Conservation (phyloP, 64 coral and sea anemone genomes). For the Hydrozoanthus tunicans region DNA sequence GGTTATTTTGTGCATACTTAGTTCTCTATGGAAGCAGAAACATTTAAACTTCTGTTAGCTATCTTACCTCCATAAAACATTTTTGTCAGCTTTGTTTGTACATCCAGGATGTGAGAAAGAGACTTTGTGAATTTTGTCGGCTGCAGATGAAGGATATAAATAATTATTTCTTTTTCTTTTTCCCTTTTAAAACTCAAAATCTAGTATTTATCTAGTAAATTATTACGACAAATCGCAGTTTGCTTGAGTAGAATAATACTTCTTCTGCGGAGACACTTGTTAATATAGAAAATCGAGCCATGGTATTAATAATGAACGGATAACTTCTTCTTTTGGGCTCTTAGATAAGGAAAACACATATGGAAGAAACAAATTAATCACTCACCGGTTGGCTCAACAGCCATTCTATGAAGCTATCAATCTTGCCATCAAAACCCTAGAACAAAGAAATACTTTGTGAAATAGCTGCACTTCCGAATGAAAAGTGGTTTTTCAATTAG, state of each 20-base stretch:
- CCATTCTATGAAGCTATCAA: slow-evolving; percentile 92
- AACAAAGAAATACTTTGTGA: neutral
- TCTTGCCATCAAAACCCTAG: slow-evolving; percentile 73
- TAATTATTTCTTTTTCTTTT: neutral
- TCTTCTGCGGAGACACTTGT: too few species aligned
- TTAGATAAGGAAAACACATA: too few species aligned
- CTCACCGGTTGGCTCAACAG: slow-evolving; percentile 91
- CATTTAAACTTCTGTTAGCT: neutral
- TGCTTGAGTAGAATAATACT: too few species aligned
- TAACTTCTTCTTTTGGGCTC: too few species aligned
- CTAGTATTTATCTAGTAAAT: neutral
- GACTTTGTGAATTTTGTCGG: slow-evolving; percentile 84
- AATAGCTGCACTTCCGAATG: too few species aligned
- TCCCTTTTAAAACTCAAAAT: neutral
- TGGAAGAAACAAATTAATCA: neutral
- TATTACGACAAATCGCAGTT: too few species aligned
- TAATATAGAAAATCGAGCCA: too few species aligned
- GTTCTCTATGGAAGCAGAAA: neutral
- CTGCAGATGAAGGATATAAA: slow-evolving; percentile 39
- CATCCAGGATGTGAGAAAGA: slow-evolving; percentile 83
- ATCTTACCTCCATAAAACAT: slow-evolving; percentile 79
- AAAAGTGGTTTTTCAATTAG: too few species aligned
- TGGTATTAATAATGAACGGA: too few species aligned
- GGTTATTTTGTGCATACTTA: neutral
- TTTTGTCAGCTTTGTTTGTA: slow-evolving; percentile 83